phyloP scores from a whole-genome alignment of 2,888 invertebrate genomes.

The Oscheius sp. region DNA sequence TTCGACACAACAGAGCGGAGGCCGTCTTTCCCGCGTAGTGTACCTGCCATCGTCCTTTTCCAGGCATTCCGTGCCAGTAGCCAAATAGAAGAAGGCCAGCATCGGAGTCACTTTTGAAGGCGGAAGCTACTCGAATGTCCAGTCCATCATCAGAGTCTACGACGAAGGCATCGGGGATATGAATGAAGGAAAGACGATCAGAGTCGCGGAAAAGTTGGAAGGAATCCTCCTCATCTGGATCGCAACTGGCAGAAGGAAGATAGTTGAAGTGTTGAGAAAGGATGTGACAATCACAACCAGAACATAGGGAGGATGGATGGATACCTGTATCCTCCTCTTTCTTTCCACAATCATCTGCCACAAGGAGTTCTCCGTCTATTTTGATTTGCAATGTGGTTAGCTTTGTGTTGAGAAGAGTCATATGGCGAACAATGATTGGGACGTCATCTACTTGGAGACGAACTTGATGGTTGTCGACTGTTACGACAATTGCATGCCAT shows the following conservation, averaged over 20 bases:
- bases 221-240: conserved; percentile 18
- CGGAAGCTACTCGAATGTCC: conserved; percentile 35
- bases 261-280: conserved; percentile 19
- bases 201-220: conserved; percentile 41
- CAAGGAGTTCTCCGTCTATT: conserved; percentile 15
- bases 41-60: conserved; percentile 49
- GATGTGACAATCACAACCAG: conserved; percentile 26
- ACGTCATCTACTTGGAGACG: conserved; percentile 12
- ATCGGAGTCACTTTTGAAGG: conserved; percentile 48
- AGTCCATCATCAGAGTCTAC: conserved; percentile 35
- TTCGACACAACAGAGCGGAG: conserved; percentile 39
- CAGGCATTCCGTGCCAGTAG: conserved; percentile 41
- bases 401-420: conserved; percentile 3
- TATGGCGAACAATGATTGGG: not conserved
- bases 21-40: conserved; percentile 41
- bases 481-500: conserved; percentile 42
- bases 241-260: conserved; percentile 24
- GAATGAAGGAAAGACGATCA: conserved; percentile 46
- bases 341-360: not conserved
- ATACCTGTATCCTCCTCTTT: not conserved
- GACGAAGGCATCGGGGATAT: conserved; percentile 39
- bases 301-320: conserved; percentile 9
- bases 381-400: conserved; percentile 20
- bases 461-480: conserved; percentile 12
- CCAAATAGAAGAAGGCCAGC: conserved; percentile 49